phyloP scores from a whole-genome alignment of 2,888 invertebrate species.

The Brenthis hecate region DNA sequence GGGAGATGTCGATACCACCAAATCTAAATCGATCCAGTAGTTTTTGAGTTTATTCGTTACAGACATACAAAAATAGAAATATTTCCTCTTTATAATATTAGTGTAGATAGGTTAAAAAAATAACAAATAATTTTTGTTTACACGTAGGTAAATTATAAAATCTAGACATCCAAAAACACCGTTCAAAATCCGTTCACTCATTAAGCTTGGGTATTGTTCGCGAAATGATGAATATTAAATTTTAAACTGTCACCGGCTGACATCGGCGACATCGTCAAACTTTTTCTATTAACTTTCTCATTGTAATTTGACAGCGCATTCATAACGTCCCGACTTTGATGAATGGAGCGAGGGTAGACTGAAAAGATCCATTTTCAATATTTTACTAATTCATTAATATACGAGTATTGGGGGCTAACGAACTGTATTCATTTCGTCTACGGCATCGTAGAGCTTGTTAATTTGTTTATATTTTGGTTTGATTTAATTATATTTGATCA shows the following conservation, averaged over 20 bases:
- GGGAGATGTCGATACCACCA: too few relatives aligned
- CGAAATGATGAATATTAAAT: slow-evolving; percentile 64
- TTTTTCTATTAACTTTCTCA: slow-evolving; percentile 80
- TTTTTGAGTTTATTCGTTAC: too few relatives aligned
- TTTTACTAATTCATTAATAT: slow-evolving; percentile 14
- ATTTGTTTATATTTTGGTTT: slow-evolving; percentile 1
- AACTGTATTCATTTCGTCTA: neutral
- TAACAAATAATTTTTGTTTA: too few relatives aligned
- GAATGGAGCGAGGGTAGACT: slow-evolving; percentile 49
- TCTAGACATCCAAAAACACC: neutral
- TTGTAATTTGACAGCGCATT: slow-evolving; percentile 75
- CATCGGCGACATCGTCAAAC: slow-evolving; percentile 63
- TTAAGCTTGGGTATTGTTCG: slow-evolving; percentile 46
- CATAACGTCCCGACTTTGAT: slow-evolving; percentile 73
- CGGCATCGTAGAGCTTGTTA: neutral
- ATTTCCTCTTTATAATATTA: too few relatives aligned
- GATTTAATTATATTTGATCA: neutral
- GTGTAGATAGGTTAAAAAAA: too few relatives aligned
- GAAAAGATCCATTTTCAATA: slow-evolving; percentile 7
- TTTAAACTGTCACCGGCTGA: slow-evolving; percentile 53
- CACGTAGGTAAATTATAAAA: too few relatives aligned
- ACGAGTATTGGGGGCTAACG: neutral
- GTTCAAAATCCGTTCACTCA: slow-evolving; percentile 36
- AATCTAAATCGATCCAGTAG: too few relatives aligned
- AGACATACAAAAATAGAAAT: too few relatives aligned